A percentile compares a stretch with the other conserved stretches of the same genome.
phyloP scores from a whole-genome alignment of 2,113 vertebrate genomes.

The Ploceus nigricollis region DNA sequence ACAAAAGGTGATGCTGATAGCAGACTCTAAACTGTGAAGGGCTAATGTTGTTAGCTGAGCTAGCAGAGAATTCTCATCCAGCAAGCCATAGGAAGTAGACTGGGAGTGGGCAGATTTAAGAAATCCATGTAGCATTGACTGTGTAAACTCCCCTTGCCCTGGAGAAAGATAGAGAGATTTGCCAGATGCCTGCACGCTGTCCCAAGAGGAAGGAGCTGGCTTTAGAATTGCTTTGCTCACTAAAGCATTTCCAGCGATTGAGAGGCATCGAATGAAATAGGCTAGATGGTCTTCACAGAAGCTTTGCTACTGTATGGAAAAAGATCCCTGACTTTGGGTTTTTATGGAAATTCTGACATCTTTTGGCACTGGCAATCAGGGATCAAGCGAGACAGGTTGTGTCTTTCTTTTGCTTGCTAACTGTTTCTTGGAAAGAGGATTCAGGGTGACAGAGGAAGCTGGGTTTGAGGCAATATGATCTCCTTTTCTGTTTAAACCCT shows the following conservation, averaged over 20 bases:
- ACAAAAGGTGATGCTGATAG: background rate
- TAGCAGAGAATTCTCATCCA: background rate
- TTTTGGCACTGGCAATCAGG: background rate
- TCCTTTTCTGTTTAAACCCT: conserved; percentile 29
- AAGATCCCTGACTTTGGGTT: background rate
- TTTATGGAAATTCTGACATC: background rate
- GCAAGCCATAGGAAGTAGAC: background rate
- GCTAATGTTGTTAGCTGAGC: background rate
- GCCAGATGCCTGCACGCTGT: background rate
- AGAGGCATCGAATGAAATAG: conserved; percentile 5
- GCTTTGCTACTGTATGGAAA: background rate
- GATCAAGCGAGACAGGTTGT: background rate
- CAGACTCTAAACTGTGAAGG: background rate
- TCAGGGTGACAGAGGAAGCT: background rate
- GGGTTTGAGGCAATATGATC: background rate
- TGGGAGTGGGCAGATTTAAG: background rate
- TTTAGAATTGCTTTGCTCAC: background rate
- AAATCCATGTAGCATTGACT: background rate
- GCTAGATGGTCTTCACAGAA: conserved; percentile 12
- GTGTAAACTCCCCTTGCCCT: background rate
- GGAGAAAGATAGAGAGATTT: background rate
- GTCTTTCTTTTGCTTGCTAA: background rate
- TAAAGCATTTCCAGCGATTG: background rate
- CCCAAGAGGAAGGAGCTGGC: background rate
- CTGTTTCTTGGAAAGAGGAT: background rate